Base-by-base conservation (phyloP, 2,797 vertebrate genomes). In the Urosaurus nigricauda region DNA sequence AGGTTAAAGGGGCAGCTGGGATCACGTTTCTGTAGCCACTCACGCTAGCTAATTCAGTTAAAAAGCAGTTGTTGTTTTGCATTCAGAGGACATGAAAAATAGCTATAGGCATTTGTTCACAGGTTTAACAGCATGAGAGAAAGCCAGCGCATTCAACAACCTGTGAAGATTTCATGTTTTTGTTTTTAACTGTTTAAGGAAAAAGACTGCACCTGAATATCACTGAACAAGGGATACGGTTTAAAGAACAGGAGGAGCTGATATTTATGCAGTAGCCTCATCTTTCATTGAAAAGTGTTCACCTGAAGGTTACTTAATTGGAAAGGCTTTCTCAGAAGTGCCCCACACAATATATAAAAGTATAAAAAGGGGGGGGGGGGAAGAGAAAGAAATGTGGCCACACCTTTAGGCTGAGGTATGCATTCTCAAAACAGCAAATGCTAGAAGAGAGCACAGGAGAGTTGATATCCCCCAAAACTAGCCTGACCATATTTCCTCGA, bases 401-500 rank as follows among this genome's bases (percentile, higher is more conserved):
- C 47, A 51, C 7, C 7, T 51, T 51, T 51, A 51, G 47, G 43
- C 43, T 3, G 43, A 43, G 43, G 9, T 9, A 1, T 51, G 9
- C 47, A 51, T 51, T 51, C 7, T 51, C 9, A 51, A 51, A 63
- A 84, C 37, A 3, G 51, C 24, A 63, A 0, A 63, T 47, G 90
- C 92, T 87, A 19, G 85, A 2, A 94, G 94, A 90, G 90, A 94
- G 93, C 93, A 92, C 89, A 91, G 92, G 89, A 29, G 84, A 77
- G 83, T 86, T 24, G 70, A 60, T 63, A 81, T 12, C 11, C 56
- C 13, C 26, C 1, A 0, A 21, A 53, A 0, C 0, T 0, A 0
- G 3, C 7, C 47, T 51, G 47, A 51, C 9, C 47, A 51, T 51
- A 51, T 51, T 51, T 51, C 47, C 47, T 51, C 9, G 7, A 51